These are phyloP conservation scores for Sphinx pinastri DNA, from an alignment of 2,888 invertebrate species.

Conservation along the genomic window DNA sequence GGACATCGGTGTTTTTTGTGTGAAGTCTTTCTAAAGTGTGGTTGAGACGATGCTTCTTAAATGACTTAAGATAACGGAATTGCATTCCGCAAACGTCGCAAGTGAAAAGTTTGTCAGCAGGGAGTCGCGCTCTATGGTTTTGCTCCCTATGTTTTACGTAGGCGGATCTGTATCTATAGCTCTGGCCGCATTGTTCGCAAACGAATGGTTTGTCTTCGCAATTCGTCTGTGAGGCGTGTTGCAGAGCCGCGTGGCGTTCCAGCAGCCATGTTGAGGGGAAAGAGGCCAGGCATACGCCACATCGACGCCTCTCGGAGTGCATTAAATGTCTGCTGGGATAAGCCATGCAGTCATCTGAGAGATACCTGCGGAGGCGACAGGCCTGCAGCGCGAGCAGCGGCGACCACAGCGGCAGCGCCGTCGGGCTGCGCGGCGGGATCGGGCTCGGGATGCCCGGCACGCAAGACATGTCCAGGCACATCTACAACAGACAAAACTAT, in stretches of 20 bases:
- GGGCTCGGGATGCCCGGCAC: constrained; percentile 62
- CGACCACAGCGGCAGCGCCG: constrained; percentile 73
- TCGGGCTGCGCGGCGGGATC: constrained; percentile 66
- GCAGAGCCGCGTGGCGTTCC: constrained; percentile 93
- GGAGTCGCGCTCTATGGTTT: constrained; percentile 93
- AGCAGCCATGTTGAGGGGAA: constrained; percentile 95
- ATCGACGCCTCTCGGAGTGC: constrained; percentile 83
- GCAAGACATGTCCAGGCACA: constrained; percentile 77
- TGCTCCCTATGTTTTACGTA: constrained; percentile 90
- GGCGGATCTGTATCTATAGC: constrained; percentile 94
- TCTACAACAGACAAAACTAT: constrained; percentile 59
- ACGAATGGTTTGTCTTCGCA: constrained; percentile 94
- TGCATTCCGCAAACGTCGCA: constrained; percentile 97
- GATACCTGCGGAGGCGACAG: constrained; percentile 76
- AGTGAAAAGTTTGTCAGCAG: constrained; percentile 95
- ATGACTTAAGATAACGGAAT: constrained; percentile 94
- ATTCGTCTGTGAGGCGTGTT: constrained; percentile 87
- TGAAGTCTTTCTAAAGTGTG: constrained; percentile 93
- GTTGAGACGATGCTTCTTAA: constrained; percentile 94
- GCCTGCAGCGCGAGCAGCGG: constrained; percentile 78
- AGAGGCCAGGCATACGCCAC: constrained; percentile 92
- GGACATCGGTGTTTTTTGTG: constrained; percentile 84
- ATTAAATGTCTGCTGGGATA: constrained; percentile 69
- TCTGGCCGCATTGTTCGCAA: constrained; percentile 95
- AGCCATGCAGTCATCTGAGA: constrained; percentile 79